Evolutionary conservation across 2,113 vertebrate genomes (phyloP).

Genomic region (Dasypus novemcinctus): DNA sequence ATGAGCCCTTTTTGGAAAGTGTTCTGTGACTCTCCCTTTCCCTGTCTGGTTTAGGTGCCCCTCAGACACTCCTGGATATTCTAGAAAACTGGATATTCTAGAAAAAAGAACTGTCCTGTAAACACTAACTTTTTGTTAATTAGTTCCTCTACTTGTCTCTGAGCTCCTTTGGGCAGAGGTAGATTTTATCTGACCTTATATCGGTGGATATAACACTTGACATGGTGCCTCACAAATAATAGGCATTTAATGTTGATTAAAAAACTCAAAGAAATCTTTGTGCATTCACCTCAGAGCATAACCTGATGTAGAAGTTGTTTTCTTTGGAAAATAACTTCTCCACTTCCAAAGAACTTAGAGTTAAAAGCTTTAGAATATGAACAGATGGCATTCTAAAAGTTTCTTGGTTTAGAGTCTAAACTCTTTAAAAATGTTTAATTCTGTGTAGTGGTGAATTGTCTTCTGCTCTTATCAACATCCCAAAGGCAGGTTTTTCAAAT

Average conservation of each 20-base stretch:
- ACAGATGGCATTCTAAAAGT: neutral
- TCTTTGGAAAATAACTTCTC: neutral
- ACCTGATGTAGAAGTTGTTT: neutral
- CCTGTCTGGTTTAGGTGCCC: neutral
- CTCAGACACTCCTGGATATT: neutral
- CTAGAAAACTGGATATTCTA: neutral
- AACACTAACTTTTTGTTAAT: neutral
- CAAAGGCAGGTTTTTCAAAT: neutral
- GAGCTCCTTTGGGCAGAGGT: neutral
- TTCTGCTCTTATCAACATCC: neutral
- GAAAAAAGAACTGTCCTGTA: neutral
- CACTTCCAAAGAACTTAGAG: neutral
- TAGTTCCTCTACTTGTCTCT: neutral
- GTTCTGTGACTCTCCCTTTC: neutral
- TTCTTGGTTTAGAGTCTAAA: neutral
- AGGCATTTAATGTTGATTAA: slow-evolving; percentile 13
- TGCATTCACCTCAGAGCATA: neutral
- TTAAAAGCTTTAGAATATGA: neutral
- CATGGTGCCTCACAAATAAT: neutral
- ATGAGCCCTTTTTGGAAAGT: neutral
- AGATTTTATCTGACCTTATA: neutral
- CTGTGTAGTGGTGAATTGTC: neutral
- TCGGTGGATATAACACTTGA: neutral
- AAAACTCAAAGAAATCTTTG: neutral
- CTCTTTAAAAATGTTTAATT: neutral